Base-by-base conservation (phyloP, 2,113 vertebrate species). In the Orthonyx spaldingii region DNA sequence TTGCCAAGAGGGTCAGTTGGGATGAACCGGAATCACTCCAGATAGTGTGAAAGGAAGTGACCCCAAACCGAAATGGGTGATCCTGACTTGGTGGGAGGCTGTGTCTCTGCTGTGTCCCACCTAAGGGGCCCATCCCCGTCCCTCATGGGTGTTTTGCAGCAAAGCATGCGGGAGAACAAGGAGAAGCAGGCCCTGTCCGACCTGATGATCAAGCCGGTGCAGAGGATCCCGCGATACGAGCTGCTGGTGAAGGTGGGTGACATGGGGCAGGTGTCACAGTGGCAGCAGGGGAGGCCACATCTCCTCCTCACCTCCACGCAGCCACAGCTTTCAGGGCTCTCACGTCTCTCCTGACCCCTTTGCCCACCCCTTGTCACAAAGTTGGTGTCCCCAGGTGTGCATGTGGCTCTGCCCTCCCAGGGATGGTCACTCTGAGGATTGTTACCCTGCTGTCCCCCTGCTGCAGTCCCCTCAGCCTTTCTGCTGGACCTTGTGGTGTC, bases 151-250 rank as follows among this genome's bases (percentile, higher is more conserved):
- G 41, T 93, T 77, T 33, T 79, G 92, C 97, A 99, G 99, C 99
- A 99, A 99, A 99, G 98, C 97, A 99, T 99, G 98, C 96, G 99
- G 53, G 99, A 99, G 97, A 99, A 99, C 98, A 99, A 99, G 90
- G 99, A 99, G 97, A 99, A 99, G 92, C 99, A 99, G 92, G 99
- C 99, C 3, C 98, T 99, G 64, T 99, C 99, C 0, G 99, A 99
- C 96, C 98, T 99, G 95, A 99, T 99, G 99, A 99, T 99, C 90
- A 99, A 99, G 64, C 99, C 99, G 0, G 99, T 99, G 78, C 99
- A 99, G 97, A 98, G 99, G 95, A 99, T 99, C 91, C 99, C 99
- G 7, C 98, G 99, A 71, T 99, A 99, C 0, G 99, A 99, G 95
- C 98, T 99, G 65, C 98, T 99, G 90, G 99, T 99, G 84, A 99